Evolutionary conservation across 2,797 vertebrate species (phyloP).

Genomic region (Otus scops): DNA sequence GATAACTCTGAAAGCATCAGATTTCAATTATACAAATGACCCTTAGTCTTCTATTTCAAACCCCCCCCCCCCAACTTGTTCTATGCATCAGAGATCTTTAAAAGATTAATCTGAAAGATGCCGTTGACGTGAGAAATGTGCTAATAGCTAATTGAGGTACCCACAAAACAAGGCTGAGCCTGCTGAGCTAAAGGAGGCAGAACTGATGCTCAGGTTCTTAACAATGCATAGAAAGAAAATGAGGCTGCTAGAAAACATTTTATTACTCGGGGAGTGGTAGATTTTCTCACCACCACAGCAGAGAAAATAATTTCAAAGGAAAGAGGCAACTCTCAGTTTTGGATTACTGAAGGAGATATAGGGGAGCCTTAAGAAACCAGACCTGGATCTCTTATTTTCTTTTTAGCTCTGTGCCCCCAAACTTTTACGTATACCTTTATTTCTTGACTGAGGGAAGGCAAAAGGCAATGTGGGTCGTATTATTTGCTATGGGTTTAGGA

Average conservation of each 20-base stretch:
- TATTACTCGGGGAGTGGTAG: not conserved
- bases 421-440: not conserved
- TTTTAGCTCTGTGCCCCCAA: not conserved
- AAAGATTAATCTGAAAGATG: not conserved
- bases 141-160: not conserved
- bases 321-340: not conserved
- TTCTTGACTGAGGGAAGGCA: not conserved
- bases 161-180: not conserved
- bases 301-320: not conserved
- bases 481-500: not conserved
- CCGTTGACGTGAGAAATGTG: not conserved
- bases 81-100: not conserved
- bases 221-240: not conserved
- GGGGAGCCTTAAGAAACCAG: not conserved
- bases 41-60: not conserved
- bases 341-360: not conserved
- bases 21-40: not conserved
- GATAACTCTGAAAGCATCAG: not conserved
- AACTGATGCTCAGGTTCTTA: not conserved
- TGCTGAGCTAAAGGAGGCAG: not conserved
- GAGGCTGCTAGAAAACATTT: not conserved
- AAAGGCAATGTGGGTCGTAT: not conserved
- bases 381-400: not conserved
- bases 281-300: not conserved
- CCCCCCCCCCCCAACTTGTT: fast-evolving